phyloP scores from a whole-genome alignment of 2,113 vertebrate species.

The Regulus satrapa region DNA sequence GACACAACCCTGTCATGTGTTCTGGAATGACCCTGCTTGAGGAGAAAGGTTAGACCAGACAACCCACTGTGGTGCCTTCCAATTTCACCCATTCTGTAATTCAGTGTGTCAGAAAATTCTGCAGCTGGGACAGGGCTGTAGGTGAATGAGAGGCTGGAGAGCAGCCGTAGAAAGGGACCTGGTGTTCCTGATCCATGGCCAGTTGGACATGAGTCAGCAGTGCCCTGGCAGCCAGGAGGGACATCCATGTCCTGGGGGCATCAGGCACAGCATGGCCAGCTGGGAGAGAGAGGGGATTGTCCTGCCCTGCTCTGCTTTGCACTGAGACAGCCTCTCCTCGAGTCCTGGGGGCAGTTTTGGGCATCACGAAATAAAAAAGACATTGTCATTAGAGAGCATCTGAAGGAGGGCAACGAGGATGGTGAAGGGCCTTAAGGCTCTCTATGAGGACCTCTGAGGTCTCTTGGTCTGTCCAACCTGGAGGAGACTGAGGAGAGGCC shows the following conservation, averaged over 20 bases:
- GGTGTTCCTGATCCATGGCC: background rate
- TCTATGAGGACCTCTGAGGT: fast-evolving
- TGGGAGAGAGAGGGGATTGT: background rate
- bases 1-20: background rate
- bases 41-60: background rate
- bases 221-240: background rate
- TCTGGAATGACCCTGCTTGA: background rate
- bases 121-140: background rate
- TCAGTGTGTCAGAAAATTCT: background rate
- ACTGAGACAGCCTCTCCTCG: background rate
- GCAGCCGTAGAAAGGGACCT: background rate
- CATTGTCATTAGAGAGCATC: background rate
- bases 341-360: background rate
- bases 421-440: background rate
- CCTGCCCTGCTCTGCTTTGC: too few relatives aligned
- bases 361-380: background rate
- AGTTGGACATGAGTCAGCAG: background rate
- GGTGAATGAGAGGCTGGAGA: background rate
- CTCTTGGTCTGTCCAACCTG: background rate
- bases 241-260: background rate
- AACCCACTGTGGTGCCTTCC: background rate
- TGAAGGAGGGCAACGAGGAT: background rate
- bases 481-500: background rate
- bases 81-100: background rate
- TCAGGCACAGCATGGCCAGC: background rate